Percentiles rank a stretch among this genome's conserved stretches.
phyloP scores from a whole-genome alignment of 2,888 invertebrate genomes.

The Julus scanicus region DNA sequence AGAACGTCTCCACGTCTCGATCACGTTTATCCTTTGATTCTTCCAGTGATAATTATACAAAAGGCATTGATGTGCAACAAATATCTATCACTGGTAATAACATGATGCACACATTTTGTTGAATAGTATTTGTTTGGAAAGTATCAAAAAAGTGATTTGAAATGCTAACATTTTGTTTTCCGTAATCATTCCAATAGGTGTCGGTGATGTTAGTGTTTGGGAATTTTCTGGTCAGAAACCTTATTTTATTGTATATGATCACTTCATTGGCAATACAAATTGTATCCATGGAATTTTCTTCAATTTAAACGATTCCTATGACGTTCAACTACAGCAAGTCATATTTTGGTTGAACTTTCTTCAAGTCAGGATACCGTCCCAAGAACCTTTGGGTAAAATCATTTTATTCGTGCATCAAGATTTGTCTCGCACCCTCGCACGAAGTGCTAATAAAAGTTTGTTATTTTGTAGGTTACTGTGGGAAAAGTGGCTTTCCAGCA shows the following conservation, averaged over 20 bases:
- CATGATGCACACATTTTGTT: not conserved
- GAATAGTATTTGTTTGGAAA: too few relatives aligned
- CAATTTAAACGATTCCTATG: conserved; percentile 75
- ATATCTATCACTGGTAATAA: conserved; percentile 67
- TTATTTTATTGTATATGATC: conserved; percentile 77
- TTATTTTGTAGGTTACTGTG: conserved; percentile 70
- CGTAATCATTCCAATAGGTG: conserved; percentile 65
- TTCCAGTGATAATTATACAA: conserved; percentile 71
- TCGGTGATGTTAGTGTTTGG: conserved; percentile 77
- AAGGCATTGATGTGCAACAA: conserved; percentile 75
- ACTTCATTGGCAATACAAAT: conserved; percentile 74
- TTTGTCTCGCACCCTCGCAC: too few relatives aligned
- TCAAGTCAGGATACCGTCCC: conserved; percentile 73
- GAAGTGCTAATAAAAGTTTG: not conserved
- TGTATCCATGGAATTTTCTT: conserved; percentile 76
- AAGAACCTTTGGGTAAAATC: conserved; percentile 71
- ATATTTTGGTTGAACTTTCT: conserved; percentile 81
- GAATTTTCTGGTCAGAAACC: conserved; percentile 82
- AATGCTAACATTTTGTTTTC: not conserved
- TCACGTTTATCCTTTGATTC: conserved; percentile 67
- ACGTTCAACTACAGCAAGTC: conserved; percentile 74
- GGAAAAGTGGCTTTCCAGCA: conserved; percentile 69
- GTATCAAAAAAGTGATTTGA: too few relatives aligned
- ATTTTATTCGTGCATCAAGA: not conserved
- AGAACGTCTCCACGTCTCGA: conserved; percentile 53